These are phyloP conservation scores for Pyrrhia umbra DNA, from an alignment of 2,888 invertebrate genomes.

Conservation along the genomic window DNA sequence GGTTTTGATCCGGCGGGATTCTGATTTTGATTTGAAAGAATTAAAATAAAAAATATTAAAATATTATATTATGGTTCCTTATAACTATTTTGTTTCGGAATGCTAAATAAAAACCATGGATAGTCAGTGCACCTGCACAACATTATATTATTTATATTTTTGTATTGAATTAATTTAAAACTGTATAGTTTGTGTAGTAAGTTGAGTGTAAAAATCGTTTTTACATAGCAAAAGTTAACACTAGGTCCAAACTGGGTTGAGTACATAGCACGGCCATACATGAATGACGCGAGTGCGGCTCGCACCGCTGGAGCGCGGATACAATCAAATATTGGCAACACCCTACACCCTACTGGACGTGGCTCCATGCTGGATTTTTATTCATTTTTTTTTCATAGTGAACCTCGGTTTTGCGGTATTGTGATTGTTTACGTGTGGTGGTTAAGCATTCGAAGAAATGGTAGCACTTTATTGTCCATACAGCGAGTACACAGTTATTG, in stretches of 20 bases:
- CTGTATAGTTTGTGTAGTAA: constrained; percentile 3
- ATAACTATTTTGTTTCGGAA: no score
- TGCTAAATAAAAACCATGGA: no score
- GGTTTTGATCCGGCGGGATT: no score
- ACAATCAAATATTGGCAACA: constrained; percentile 69
- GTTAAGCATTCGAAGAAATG: constrained; percentile 6
- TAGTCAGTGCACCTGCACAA: no score
- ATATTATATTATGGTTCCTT: no score
- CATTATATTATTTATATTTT: background rate
- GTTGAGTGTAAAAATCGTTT: constrained; percentile 32
- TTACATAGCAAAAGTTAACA: constrained; percentile 41
- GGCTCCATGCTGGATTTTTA: constrained; percentile 52
- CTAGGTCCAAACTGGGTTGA: constrained; percentile 36
- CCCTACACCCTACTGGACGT: constrained; percentile 42
- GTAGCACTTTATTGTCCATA: constrained; percentile 5
- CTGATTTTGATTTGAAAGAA: no score
- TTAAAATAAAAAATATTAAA: no score
- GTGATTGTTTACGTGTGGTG: constrained; percentile 38
- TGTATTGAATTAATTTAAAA: background rate
- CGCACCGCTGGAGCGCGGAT: constrained; percentile 64
- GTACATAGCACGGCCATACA: constrained; percentile 51
- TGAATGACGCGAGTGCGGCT: constrained; percentile 54
- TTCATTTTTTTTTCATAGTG: constrained; percentile 45
- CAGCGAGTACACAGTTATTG: background rate
- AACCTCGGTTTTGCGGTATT: constrained; percentile 26